Base-by-base conservation (phyloP, 1,140 invertebrate genomes). In the Nylanderia fulva region DNA sequence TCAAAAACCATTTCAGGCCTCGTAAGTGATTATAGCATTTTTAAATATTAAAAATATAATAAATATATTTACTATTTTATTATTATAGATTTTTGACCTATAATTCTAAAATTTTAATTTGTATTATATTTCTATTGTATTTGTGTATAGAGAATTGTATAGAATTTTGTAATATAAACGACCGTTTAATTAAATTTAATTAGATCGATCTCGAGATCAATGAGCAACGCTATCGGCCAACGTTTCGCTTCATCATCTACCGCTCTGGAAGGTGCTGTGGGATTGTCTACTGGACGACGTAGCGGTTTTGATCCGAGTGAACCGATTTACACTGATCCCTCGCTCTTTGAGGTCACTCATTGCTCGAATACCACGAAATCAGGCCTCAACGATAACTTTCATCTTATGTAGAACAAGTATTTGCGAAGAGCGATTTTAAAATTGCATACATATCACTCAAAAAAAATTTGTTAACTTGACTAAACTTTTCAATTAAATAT, bases 291-390 rank as follows among this genome's bases (percentile, higher is more conserved):
- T 33, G 90, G 86, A 74, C 91, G 93, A 71, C 90, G 93, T 86
- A 91, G 84, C 27, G 93, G 91, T 72, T 93, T 94, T 89, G 98
- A 98, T 93, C 98, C 98, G 11, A 98, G 98, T 91, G 98, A 98
- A 93, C 98, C 98, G 2, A 98, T 99, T 86, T 99, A 98, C 93
- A 98, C 98, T 0, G 98, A 98, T 94, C 98, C 98, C 0, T 98
- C 98, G 1, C 94, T 98, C 11, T 98, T 99, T 91, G 98, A 99
- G 94, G 96, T 98, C 6, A 88, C 91, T 7, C 91, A 90, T 97
- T 97, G 63, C 93, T 97, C 86, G 93, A 96, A 87, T 18, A 6
- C 64, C 93, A 95, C 94, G 91, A 96, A 90, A 93, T 95, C 79
- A 80, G 93, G 66, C 74, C 94, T 89, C 36, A 89, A 92, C 69